Percentiles rank a stretch among this genome's conserved stretches.
phyloP scores from a whole-genome alignment of 2,888 invertebrate species.

The Branchellion lobata region DNA sequence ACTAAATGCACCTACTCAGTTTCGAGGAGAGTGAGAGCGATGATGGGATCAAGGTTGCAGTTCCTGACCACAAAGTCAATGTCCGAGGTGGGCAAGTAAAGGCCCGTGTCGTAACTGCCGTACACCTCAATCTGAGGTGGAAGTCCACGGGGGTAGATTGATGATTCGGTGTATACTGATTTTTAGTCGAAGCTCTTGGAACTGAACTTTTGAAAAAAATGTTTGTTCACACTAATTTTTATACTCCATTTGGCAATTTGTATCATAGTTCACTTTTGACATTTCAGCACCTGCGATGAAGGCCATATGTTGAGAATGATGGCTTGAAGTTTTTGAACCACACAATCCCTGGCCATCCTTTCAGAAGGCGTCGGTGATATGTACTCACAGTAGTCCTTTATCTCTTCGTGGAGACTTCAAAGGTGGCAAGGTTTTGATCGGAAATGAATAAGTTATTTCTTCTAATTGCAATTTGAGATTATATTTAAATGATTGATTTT shows the following conservation, averaged over 20 bases:
- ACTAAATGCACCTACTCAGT: no score
- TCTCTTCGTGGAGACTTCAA: slow-evolving; percentile 51
- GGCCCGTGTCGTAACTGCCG: slow-evolving; percentile 93
- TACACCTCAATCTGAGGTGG: slow-evolving; percentile 81
- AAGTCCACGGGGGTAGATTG: no score
- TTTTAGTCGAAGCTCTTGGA: no score
- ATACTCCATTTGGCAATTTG: no score
- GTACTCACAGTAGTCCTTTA: slow-evolving; percentile 50
- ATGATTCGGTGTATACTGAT: no score
- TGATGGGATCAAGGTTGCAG: slow-evolving; percentile 71
- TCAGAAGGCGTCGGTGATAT: slow-evolving; percentile 51
- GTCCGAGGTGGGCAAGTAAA: slow-evolving; percentile 91
- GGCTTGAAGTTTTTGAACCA: slow-evolving; percentile 47
- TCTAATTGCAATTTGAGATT: no score
- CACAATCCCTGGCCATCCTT: slow-evolving; percentile 47
- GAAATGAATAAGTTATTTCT: no score
- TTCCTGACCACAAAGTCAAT: slow-evolving; percentile 79
- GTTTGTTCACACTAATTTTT: no score
- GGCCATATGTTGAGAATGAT: slow-evolving; percentile 50
- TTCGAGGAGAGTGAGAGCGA: slow-evolving; percentile 89
- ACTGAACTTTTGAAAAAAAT: no score
- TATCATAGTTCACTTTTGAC: no score
- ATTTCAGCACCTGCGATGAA: slow-evolving; percentile 46
- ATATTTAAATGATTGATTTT: not conserved
- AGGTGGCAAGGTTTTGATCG: not conserved